phyloP scores from a whole-genome alignment of 1,140 invertebrate genomes.

The Colletes latitarsis region DNA sequence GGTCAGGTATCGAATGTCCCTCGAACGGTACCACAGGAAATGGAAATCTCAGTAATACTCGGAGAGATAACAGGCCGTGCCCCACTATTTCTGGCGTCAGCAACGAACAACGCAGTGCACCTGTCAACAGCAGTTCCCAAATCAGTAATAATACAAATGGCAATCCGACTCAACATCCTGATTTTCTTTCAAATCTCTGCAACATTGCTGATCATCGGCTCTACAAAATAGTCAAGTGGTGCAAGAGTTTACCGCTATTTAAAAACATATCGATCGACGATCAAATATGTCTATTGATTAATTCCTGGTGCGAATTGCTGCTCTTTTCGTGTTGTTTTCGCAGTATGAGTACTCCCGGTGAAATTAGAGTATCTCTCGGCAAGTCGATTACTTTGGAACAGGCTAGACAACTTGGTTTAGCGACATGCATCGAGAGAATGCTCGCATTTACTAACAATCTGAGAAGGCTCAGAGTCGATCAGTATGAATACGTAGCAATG shows the following conservation, averaged over 20 bases:
- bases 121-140: constrained; percentile 49
- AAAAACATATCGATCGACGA: constrained; percentile 98
- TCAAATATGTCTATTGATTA: constrained; percentile 97
- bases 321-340: constrained; percentile 96
- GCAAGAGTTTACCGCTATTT: constrained; percentile 97
- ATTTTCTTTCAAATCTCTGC: constrained; percentile 93
- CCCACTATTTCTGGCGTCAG: constrained; percentile 43
- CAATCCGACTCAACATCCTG: constrained; percentile 86
- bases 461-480: constrained; percentile 93
- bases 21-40: constrained; percentile 73
- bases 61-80: constrained; percentile 60
- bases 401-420: constrained; percentile 86
- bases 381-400: constrained; percentile 89
- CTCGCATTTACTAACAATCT: constrained; percentile 96
- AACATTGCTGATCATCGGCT: constrained; percentile 97
- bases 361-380: constrained; percentile 90
- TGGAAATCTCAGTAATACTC: constrained; percentile 65
- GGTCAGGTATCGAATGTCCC: constrained; percentile 43
- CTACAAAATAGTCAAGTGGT: constrained; percentile 99
- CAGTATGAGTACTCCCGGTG: constrained; percentile 92
- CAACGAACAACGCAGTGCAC: constrained; percentile 63
- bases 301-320: constrained; percentile 98
- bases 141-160: constrained; percentile 73
- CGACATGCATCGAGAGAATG: constrained; percentile 95
- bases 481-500: constrained; percentile 98